Percentiles rank a stretch among this genome's conserved stretches.
phyloP scores from a whole-genome alignment of 2,113 vertebrate genomes.

The Cochlearius cochlearius region DNA sequence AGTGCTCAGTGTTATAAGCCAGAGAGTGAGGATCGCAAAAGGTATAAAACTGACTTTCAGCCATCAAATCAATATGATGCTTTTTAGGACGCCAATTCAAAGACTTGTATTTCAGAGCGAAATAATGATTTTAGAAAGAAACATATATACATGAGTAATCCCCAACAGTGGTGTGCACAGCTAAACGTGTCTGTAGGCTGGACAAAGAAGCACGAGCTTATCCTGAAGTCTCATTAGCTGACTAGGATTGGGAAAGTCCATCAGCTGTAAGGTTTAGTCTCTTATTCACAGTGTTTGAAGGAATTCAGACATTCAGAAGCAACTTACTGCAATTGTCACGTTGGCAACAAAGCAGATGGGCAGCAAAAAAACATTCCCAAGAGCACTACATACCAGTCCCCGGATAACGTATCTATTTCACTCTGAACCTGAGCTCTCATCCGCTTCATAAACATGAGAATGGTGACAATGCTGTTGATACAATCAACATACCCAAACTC shows the following conservation, averaged over 20 bases:
- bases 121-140: neutral
- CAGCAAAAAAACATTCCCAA: neutral
- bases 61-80: neutral
- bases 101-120: neutral
- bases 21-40: neutral
- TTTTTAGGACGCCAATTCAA: neutral
- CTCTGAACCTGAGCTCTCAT: neutral
- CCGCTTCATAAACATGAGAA: neutral
- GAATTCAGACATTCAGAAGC: neutral
- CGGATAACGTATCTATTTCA: neutral
- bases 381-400: neutral
- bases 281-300: neutral
- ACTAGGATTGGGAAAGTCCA: neutral
- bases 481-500: neutral
- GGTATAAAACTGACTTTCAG: neutral
- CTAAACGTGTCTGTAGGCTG: neutral
- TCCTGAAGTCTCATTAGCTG: neutral
- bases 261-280: neutral
- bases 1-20: neutral
- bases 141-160: neutral
- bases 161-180: neutral
- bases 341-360: neutral
- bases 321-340: neutral
- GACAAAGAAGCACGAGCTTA: neutral
- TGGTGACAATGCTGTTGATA: neutral